phyloP scores from a whole-genome alignment of 2,888 invertebrate genomes.

The Drosophila anomalata region DNA sequence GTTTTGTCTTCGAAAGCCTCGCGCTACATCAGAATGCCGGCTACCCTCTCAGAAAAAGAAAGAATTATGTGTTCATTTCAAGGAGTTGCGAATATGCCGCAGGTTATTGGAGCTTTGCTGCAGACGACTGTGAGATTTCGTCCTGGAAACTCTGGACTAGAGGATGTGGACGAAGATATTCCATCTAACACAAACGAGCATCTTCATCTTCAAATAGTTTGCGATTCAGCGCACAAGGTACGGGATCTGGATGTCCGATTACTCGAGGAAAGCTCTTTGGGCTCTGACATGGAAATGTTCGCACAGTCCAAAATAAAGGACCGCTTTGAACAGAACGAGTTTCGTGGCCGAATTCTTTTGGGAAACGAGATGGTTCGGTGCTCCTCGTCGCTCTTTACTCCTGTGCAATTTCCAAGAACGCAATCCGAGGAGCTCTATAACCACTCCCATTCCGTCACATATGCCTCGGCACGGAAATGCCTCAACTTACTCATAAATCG shows the following conservation, averaged over 20 bases:
- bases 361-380: slow-evolving; percentile 68
- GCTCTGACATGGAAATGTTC: slow-evolving; percentile 63
- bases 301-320: slow-evolving; percentile 73
- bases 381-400: slow-evolving; percentile 72
- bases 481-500: slow-evolving; percentile 66
- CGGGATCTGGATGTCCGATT: slow-evolving; percentile 74
- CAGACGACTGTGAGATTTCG: slow-evolving; percentile 66
- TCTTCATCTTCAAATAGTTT: slow-evolving; percentile 71
- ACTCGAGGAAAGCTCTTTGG: slow-evolving; percentile 43
- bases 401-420: slow-evolving; percentile 58
- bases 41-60: slow-evolving; percentile 78
- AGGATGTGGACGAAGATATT: slow-evolving; percentile 5
- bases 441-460: slow-evolving; percentile 68
- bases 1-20: slow-evolving; percentile 78
- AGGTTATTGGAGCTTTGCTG: slow-evolving; percentile 75
- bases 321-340: slow-evolving; percentile 80
- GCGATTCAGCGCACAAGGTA: slow-evolving; percentile 76
- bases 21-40: slow-evolving; percentile 80
- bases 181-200: slow-evolving; percentile 43
- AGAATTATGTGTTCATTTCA: slow-evolving; percentile 75
- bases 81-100: slow-evolving; percentile 74
- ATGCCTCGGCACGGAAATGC: slow-evolving; percentile 67
- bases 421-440: slow-evolving; percentile 74
- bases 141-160: slow-evolving; percentile 32
- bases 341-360: slow-evolving; percentile 77